Conservation (phyloP, 2,797 vertebrate species). For the Anomalospiza imberbis region DNA sequence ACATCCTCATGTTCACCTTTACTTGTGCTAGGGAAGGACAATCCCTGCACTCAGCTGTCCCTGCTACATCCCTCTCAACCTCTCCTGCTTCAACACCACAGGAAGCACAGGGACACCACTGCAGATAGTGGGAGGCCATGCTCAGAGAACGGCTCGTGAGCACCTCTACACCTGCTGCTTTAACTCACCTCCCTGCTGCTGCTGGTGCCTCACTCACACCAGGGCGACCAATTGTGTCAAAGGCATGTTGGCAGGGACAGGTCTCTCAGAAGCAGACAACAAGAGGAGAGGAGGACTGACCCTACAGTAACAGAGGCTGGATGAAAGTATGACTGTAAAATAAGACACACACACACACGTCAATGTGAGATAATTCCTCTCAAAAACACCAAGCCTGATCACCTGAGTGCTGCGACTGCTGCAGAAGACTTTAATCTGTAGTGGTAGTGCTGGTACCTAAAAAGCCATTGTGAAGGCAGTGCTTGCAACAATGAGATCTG, state of each 20-base stretch:
- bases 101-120: neutral
- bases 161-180: rapidly evolving
- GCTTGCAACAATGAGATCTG: neutral
- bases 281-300: neutral
- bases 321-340: neutral
- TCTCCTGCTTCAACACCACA: neutral
- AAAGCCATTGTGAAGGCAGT: neutral
- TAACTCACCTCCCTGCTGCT: neutral
- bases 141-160: neutral
- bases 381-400: neutral
- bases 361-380: neutral
- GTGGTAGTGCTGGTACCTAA: neutral
- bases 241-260: neutral
- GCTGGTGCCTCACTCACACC: no score
- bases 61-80: neutral
- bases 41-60: neutral
- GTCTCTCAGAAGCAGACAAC: neutral
- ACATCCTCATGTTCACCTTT: neutral
- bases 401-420: neutral
- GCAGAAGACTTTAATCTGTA: neutral
- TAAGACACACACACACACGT: rapidly evolving
- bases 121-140: rapidly evolving
- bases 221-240: neutral
- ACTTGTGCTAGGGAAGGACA: neutral
- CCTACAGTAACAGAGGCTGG: neutral